These are phyloP conservation scores for Dendronephthya gigantea DNA, from an alignment of 64 coral and sea anemone genomes.

Conservation along the genomic window DNA sequence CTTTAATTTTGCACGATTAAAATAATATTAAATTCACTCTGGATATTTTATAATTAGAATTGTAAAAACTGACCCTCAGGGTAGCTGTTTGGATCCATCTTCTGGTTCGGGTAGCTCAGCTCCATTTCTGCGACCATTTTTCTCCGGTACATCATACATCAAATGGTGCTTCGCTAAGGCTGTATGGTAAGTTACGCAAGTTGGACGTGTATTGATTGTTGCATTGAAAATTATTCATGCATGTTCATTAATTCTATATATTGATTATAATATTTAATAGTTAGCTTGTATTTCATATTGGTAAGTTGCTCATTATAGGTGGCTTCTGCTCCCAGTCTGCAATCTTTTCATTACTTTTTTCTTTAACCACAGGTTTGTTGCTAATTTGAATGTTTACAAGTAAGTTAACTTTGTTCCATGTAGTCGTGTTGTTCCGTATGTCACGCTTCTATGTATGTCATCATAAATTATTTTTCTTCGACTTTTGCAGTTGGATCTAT, in stretches of 20 bases:
- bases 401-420: background rate
- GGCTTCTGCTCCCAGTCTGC: no score
- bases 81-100: background rate
- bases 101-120: background rate
- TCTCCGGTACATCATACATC: slow-evolving; percentile 38
- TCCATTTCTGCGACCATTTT: slow-evolving; percentile 36
- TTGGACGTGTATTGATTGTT: background rate
- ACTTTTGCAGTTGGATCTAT: background rate
- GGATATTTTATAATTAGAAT: background rate
- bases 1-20: no score
- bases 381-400: background rate
- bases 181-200: slow-evolving; percentile 36
- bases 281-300: no score
- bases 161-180: slow-evolving; percentile 53
- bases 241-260: background rate
- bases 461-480: background rate
- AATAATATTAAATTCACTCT: no score
- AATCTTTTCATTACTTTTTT: background rate
- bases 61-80: background rate
- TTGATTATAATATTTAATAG: background rate
- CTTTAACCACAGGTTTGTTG: background rate
- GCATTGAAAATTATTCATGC: background rate
- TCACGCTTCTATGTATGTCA: no score
- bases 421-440: background rate
- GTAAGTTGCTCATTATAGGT: no score